Evolutionary conservation across 2,888 invertebrate genomes (phyloP).

Genomic region (Griposia aprilina): DNA sequence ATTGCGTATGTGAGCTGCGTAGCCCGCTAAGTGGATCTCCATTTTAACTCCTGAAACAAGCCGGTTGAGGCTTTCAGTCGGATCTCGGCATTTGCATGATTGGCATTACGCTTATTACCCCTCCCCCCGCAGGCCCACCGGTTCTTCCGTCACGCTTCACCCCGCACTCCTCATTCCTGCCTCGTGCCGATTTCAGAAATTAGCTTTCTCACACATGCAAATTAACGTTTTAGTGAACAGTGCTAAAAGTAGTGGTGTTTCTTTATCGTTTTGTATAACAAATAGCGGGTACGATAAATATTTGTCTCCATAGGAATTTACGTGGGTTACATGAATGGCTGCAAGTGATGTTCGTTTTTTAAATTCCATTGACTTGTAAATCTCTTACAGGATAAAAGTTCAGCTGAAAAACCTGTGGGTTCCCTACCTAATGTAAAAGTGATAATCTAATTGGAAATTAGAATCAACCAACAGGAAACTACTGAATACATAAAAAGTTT

Average conservation of each 20-base stretch:
- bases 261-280: not conserved
- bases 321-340: not conserved
- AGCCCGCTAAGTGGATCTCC: slow-evolving; percentile 90
- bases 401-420: not conserved
- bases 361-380: not conserved
- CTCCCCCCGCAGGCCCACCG: slow-evolving; percentile 61
- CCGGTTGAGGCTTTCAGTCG: slow-evolving; percentile 90
- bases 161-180: slow-evolving; percentile 63
- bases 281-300: not conserved
- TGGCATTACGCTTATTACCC: slow-evolving; percentile 90
- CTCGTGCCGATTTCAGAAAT: slow-evolving; percentile 74
- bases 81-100: slow-evolving; percentile 91
- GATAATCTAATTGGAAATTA: not conserved
- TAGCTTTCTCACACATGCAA: slow-evolving; percentile 83
- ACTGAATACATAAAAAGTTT: not conserved
- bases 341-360: not conserved
- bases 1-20: slow-evolving; percentile 90
- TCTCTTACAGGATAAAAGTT: not conserved
- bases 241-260: slow-evolving; percentile 8
- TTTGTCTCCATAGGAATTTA: not conserved
- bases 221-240: slow-evolving; percentile 77
- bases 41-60: slow-evolving; percentile 91
- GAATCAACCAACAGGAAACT: not conserved
- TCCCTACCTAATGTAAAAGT: too few relatives aligned
- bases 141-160: slow-evolving; percentile 69